Percentiles rank a stretch among this genome's conserved stretches.
These are phyloP conservation scores for Vollenhovia emeryi DNA, from an alignment of 1,140 invertebrate genomes.

Conservation along the genomic window DNA sequence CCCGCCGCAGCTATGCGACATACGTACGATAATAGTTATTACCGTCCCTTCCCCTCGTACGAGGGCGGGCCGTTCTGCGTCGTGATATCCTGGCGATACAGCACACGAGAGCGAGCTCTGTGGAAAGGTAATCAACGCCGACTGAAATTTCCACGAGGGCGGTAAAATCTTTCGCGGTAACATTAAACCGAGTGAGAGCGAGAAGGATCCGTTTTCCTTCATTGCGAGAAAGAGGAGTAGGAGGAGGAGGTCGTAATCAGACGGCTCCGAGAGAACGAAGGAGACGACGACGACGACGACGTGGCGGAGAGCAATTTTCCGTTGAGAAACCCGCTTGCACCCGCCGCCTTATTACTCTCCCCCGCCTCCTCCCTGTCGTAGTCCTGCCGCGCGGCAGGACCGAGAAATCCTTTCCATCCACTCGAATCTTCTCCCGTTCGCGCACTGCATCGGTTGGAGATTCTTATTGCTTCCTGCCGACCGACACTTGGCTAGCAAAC, in stretches of 20 bases:
- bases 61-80: not conserved
- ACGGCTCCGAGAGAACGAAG: conserved; percentile 44
- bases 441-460: conserved; percentile 21
- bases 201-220: conserved; percentile 49
- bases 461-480: conserved; percentile 54
- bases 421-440: conserved; percentile 53
- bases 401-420: conserved; percentile 60
- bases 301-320: conserved; percentile 56
- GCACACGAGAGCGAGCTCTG: not conserved
- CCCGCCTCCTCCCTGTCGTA: not conserved
- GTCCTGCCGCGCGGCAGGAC: conserved; percentile 17
- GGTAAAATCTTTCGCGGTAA: conserved; percentile 60
- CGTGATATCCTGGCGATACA: conserved; percentile 32
- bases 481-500: conserved; percentile 23
- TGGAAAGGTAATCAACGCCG: conserved; percentile 58
- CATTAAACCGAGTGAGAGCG: conserved; percentile 55
- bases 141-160: conserved; percentile 50
- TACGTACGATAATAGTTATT: conserved; percentile 59
- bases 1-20: conserved; percentile 40
- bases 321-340: conserved; percentile 40
- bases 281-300: conserved; percentile 34
- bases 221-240: conserved; percentile 1
- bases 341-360: conserved; percentile 34
- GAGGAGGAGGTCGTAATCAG: conserved; percentile 45
- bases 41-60: not conserved